Percentiles rank a stretch among this genome's conserved stretches.
Conservation (phyloP, 2,888 invertebrate species). For the Zaprionus obscuricornis region DNA sequence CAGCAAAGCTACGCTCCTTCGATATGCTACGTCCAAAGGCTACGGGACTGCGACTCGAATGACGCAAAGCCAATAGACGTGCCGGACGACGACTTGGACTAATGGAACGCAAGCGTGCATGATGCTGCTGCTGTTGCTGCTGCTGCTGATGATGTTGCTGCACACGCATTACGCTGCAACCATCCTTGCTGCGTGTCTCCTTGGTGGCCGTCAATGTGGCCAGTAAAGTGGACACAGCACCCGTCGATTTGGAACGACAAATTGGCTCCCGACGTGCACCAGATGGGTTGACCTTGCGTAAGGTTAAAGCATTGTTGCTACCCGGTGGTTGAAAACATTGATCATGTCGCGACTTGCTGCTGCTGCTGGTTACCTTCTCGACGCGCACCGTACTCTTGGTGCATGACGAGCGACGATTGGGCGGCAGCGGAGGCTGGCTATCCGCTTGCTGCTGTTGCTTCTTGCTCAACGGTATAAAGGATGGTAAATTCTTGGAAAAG, state of each 20-base stretch:
- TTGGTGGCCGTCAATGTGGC: conserved; percentile 61
- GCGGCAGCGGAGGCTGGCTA: conserved; percentile 88
- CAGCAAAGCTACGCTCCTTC: conserved; percentile 86
- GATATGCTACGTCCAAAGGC: conserved; percentile 84
- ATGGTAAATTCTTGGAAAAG: conserved; percentile 86
- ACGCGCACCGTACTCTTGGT: conserved; percentile 85
- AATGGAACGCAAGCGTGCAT: conserved; percentile 72
- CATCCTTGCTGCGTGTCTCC: conserved; percentile 58
- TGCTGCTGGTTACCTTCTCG: conserved; percentile 83
- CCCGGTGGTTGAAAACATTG: conserved; percentile 81
- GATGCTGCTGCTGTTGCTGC: conserved; percentile 64
- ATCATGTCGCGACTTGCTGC: conserved; percentile 75
- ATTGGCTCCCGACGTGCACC: conserved; percentile 76
- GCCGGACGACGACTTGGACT: conserved; percentile 76
- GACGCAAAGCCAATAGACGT: conserved; percentile 69
- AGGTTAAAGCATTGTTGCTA: conserved; percentile 80
- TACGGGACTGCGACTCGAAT: conserved; percentile 83
- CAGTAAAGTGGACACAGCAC: conserved; percentile 72
- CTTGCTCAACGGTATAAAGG: conserved; percentile 85
- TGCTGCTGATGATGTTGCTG: conserved; percentile 69
- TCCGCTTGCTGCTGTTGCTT: conserved; percentile 55
- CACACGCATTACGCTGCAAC: conserved; percentile 62
- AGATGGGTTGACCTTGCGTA: conserved; percentile 74
- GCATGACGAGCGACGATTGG: conserved; percentile 90
- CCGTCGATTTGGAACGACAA: conserved; percentile 82